Evolutionary conservation across 2,113 vertebrate species (phyloP), one percentile per base, ranked within the genome.

Genomic region (Aldabrachelys gigantea): DNA sequence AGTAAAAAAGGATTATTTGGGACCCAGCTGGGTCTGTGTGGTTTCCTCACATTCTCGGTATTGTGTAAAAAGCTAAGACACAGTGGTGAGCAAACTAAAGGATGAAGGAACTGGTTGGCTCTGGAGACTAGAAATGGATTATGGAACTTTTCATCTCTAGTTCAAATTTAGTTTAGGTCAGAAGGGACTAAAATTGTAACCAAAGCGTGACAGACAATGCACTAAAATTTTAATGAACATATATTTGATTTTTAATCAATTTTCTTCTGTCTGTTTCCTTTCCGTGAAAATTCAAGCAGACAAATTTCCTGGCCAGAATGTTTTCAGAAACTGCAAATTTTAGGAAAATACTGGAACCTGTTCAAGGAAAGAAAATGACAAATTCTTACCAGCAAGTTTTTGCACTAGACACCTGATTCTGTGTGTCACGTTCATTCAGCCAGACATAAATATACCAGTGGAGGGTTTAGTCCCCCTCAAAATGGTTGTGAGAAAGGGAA

Each of bases 361-460:
- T 59, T 94, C 79, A 69, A 89, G 54, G 75, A 91, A 9, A 72
- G 69, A 14, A 44, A 62, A 94, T 96, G 82, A 97, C 93, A 96
- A 96, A 97, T 95, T 95, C 93, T 82, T 81, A 89, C 93, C 29
- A 97, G 17, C 75, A 90, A 65, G 91, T 96, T 90, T 96, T 76
- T 75, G 19, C 72, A 76, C 19, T 24, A 41, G 24, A 76, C 22
- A 44, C 41, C 21, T 44, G 72, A 25, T 76, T 76, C 41, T 22
- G 13, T 24, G 62, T 22, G 22, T 76, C 38, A 44, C 38, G 12
- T 8, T 75, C n/a, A 76, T 12, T 76, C 72, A 76, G 72, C 41
- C 41, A 78, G 44, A 47, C 41, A 47, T 8, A 44, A 78, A 75
- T 75, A 44, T 12, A 75, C 72, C 19, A 75, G 6, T n/a, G n/a